Conservation (phyloP, 2,113 vertebrate genomes). For the Cariama cristata region DNA sequence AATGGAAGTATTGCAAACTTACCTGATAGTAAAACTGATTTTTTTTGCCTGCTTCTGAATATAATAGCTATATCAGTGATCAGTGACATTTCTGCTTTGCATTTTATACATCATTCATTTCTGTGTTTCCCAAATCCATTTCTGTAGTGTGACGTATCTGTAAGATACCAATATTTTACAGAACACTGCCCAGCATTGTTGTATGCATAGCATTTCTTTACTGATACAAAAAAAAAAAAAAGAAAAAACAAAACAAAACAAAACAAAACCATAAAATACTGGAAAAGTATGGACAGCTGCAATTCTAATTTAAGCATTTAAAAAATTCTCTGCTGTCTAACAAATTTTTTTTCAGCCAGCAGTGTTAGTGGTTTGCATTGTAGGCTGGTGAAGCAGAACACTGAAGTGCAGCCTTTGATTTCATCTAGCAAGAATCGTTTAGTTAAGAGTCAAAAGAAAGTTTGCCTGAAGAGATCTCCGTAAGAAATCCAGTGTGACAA, state of each 20-base stretch:
- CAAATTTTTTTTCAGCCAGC: not conserved
- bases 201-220: not conserved
- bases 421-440: not conserved
- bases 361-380: not conserved
- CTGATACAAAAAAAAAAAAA: too few relatives aligned
- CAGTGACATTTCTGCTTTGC: slow-evolving; percentile 52
- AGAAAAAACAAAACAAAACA: not conserved
- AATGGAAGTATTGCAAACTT: not conserved
- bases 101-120: slow-evolving; percentile 24
- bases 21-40: not conserved
- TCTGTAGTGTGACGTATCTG: not conserved
- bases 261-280: not conserved
- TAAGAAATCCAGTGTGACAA: slow-evolving; percentile 36
- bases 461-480: not conserved
- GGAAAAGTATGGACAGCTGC: not conserved
- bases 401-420: not conserved
- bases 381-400: not conserved
- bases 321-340: slow-evolving; percentile 4
- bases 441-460: not conserved
- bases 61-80: slow-evolving; percentile 19
- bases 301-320: slow-evolving; percentile 14
- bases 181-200: not conserved
- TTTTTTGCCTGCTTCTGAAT: slow-evolving; percentile 4
- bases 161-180: slow-evolving; percentile 36
- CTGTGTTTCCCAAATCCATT: slow-evolving; percentile 30